phyloP scores from a whole-genome alignment of 2,113 vertebrate genomes.

The Podarcis raffonei region DNA sequence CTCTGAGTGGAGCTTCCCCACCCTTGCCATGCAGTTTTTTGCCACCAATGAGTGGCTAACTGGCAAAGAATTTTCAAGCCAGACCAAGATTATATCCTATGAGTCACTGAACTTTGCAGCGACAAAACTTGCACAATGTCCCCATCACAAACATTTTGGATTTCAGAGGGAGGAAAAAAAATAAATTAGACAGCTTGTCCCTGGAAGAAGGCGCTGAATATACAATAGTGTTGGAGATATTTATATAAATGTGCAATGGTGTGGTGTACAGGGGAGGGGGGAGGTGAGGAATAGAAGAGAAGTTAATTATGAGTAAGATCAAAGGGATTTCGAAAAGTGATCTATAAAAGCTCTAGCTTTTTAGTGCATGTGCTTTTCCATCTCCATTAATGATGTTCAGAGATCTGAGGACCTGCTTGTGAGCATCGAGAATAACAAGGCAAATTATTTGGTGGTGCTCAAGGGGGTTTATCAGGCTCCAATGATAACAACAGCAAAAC shows the following conservation, averaged over 20 bases:
- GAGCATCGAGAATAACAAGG: slow-evolving; percentile 43
- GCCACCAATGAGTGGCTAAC: neutral
- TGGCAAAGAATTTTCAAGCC: neutral
- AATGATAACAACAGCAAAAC: neutral
- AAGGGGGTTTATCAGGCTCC: slow-evolving; percentile 19
- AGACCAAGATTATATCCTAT: neutral
- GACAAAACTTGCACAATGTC: neutral
- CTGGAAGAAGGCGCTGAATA: slow-evolving; percentile 22
- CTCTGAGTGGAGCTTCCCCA: neutral
- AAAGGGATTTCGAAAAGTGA: slow-evolving; percentile 63
- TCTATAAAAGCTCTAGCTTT: slow-evolving; percentile 39
- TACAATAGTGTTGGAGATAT: slow-evolving; percentile 29
- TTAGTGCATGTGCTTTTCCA: slow-evolving; percentile 52
- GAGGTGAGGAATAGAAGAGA: neutral
- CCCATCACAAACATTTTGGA: slow-evolving; percentile 29
- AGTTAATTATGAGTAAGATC: slow-evolving; percentile 64
- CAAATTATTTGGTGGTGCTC: slow-evolving; percentile 37
- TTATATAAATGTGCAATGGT: slow-evolving; percentile 39
- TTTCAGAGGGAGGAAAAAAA: slow-evolving; percentile 28
- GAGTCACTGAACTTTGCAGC: neutral
- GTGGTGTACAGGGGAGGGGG: neutral
- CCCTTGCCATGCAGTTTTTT: neutral
- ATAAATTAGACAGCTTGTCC: slow-evolving; percentile 29
- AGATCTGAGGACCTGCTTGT: slow-evolving; percentile 60
- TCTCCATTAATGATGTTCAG: slow-evolving; percentile 63